Base-by-base conservation (phyloP, 1,140 invertebrate genomes). In the Eupeodes corollae region DNA sequence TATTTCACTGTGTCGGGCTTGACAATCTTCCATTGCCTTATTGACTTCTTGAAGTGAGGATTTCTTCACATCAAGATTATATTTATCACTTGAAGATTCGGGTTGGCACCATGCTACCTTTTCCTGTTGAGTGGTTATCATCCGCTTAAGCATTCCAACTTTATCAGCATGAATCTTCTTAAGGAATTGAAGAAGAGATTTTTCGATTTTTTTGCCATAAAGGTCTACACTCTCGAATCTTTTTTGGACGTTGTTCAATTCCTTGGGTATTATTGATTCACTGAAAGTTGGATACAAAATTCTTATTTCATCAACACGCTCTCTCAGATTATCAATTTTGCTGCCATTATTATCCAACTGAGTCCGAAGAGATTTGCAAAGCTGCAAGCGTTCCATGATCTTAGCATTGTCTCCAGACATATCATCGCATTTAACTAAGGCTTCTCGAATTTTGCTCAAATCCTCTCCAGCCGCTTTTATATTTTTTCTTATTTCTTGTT, bases 31-130 rank as follows among this genome's bases (percentile, higher is more conserved):
- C 39, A 92, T 76, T 32, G 80, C 83, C 45, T 72, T 74, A 63
- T 84, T 77, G 2, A 92, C 80, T 52, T 91, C 88, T 48, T 73
- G 63, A n/a, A 94, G 58, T 8, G 89, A 84, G 3, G 82, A 78
- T 58, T 87, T 76, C 71, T 96, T 96, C 0, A 90, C 83, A 73
- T 95, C 88, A n/a, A 95, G 72, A 65, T 90, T 93, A 60, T 91
- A 94, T 61, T 83, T 81, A 62, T 96, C 91, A 58, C 84, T 90
- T 26, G 80, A 80, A 6, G 83, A 77, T 64, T 95, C 91, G 1
- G 87, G 86, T 51, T 83, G 77, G 68, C 91, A 95, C 90, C 91
- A 96, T n/a, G 78, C 73, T 1, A 92, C 79, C 68, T 96, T 96
- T 60, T 96, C 92, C 52, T 83, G 83, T 42, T 84, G 79, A 2